phyloP scores from a whole-genome alignment of 2,113 vertebrate genomes.

The Trogon surrucura region DNA sequence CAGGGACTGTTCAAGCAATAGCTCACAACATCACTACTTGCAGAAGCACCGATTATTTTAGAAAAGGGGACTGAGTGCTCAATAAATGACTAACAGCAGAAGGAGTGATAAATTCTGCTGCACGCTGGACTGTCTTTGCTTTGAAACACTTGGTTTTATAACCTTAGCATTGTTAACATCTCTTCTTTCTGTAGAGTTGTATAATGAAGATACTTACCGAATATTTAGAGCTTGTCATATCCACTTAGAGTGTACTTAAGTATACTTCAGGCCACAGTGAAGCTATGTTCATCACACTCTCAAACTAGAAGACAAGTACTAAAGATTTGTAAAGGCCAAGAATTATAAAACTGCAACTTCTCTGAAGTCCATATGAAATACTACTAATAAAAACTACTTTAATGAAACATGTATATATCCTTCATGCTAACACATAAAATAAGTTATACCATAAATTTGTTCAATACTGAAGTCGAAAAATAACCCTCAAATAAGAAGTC shows the following conservation, averaged over 20 bases:
- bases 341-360: neutral
- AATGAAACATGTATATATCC: neutral
- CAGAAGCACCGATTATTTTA: neutral
- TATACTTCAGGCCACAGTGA: neutral
- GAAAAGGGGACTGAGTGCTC: neutral
- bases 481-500: neutral
- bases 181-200: neutral
- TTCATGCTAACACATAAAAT: neutral
- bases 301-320: neutral
- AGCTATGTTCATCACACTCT: neutral
- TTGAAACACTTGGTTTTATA: constrained; percentile 1
- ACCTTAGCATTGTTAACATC: neutral
- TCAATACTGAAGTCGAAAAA: neutral
- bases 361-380: neutral
- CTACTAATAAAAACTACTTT: neutral
- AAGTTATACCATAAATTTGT: neutral
- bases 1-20: neutral
- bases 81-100: neutral
- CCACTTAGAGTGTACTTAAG: neutral
- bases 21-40: neutral
- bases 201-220: neutral
- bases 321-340: neutral
- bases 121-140: neutral
- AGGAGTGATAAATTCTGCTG: neutral
- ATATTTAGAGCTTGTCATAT: neutral